These are phyloP conservation scores for Schizaphis graminum DNA, from an alignment of 2,888 invertebrate genomes.

Conservation along the genomic window DNA sequence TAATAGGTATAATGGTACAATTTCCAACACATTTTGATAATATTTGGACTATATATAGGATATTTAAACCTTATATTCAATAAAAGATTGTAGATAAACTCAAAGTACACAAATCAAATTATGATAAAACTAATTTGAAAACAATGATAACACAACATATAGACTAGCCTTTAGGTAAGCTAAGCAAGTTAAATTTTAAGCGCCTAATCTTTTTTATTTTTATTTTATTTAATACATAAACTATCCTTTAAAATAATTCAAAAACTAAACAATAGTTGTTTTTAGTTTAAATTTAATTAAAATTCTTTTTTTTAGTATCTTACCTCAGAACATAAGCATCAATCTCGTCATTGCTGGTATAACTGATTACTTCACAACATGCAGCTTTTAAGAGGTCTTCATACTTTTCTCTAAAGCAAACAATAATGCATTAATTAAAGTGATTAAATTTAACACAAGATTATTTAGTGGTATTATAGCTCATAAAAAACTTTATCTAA, in stretches of 20 bases:
- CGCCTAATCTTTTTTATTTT: neutral
- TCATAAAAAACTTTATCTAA: neutral
- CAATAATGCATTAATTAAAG: slow-evolving; percentile 18
- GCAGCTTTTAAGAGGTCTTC: slow-evolving; percentile 91
- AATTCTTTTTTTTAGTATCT: slow-evolving; percentile 68
- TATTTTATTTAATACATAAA: neutral
- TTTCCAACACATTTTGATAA: neutral
- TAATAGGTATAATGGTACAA: neutral
- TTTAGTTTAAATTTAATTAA: neutral
- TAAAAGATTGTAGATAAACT: neutral
- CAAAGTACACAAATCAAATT: neutral
- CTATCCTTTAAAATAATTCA: neutral
- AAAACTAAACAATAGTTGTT: neutral
- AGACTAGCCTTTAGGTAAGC: neutral
- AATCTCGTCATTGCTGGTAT: slow-evolving; percentile 87
- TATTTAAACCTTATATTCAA: neutral
- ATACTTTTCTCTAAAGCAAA: slow-evolving; percentile 82
- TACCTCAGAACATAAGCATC: slow-evolving; percentile 97
- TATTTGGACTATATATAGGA: neutral
- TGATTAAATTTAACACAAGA: neutral
- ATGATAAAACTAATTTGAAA: neutral
- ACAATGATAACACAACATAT: neutral
- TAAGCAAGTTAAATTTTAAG: neutral
- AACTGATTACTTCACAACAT: slow-evolving; percentile 96
- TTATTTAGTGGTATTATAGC: slow-evolving; percentile 14